Evolutionary conservation across 2,113 vertebrate genomes (phyloP), one percentile per base, ranked within the genome.

Genomic region (Rhabdornis inornatus): DNA sequence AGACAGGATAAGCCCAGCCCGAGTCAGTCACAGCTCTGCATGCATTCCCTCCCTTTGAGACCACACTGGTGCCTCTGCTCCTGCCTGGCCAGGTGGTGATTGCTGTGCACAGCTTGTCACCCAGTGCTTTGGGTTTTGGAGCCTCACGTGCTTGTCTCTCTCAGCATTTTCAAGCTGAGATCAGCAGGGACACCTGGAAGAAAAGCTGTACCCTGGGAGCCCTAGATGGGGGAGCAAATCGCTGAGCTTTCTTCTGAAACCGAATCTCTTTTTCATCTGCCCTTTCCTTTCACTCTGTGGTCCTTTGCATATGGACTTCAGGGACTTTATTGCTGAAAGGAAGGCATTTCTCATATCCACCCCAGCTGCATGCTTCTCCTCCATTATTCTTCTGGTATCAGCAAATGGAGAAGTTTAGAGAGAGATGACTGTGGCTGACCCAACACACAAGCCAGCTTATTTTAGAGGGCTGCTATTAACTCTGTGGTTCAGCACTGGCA

Each of bases 401-500:
- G 25, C 70, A 85, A 81, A 83, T 40, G 76, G 72, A 88, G 91
- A 53, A 20, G 47, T 90, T 93, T 86, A 78, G 47, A 25, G 66
- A 83, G 60, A 33, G 56, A 79, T 53, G 42, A 9, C 82, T 94
- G 83, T 52, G 40, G 77, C 57, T 89, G 33, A 83, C 71, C 82
- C 65, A 72, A n/a, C 49, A 60, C 31, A 57, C 40, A 72, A 70
- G 16, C 35, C 47, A 49, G 57, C 16, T 87, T 92, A 92, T 87
- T 93, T 95, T 53, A 84, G 59, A 9, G 4, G 30, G 77, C 87
- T 96, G 59, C 81, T 94, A 9, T 77, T 90, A 57, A 37, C 75
- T 90, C 89, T 75, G 55, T 95, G 88, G 90, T 70, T 96, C 89
- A 55, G 76, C 39, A 31, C 37, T 83, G 81, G 83, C 92, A 91